phyloP scores from a whole-genome alignment of 64 coral and sea anemone species.

The Stichodactyla mertensii region DNA sequence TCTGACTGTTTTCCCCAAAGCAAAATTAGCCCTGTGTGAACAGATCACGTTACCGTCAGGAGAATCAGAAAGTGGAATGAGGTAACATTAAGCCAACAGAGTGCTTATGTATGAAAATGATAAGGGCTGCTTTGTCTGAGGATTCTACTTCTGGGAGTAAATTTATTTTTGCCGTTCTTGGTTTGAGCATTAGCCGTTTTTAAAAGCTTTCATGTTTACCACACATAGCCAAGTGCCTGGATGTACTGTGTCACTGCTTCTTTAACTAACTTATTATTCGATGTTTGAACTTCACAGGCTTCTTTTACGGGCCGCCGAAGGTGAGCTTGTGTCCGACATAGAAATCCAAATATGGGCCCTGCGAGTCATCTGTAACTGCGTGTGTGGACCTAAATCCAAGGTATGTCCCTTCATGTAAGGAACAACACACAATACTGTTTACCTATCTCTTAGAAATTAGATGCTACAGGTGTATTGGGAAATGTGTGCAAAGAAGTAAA shows the following conservation, averaged over 20 bases:
- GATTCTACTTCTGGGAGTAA: too few relatives aligned
- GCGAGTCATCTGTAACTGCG: constrained; percentile 93
- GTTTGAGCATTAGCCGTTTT: too few relatives aligned
- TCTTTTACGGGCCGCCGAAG: constrained; percentile 81
- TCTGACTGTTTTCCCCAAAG: constrained; percentile 63
- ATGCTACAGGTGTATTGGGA: too few relatives aligned
- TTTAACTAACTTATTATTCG: neutral
- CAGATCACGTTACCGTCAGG: constrained; percentile 67
- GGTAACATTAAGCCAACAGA: constrained; percentile 28
- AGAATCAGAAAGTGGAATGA: constrained; percentile 64
- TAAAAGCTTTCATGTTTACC: too few relatives aligned
- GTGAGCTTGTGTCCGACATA: constrained; percentile 72
- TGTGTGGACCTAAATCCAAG: constrained; percentile 64
- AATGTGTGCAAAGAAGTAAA: too few relatives aligned
- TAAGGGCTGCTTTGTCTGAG: too few relatives aligned
- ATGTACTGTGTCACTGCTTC: neutral
- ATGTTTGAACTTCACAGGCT: constrained; percentile 35
- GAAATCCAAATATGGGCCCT: constrained; percentile 86
- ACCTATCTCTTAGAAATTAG: too few relatives aligned
- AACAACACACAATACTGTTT: too few relatives aligned
- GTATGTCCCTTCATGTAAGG: neutral
- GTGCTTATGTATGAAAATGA: too few relatives aligned
- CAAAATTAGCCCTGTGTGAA: constrained; percentile 69
- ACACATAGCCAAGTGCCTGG: too few relatives aligned
- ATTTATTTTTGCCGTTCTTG: too few relatives aligned